phyloP scores from a whole-genome alignment of 2,113 vertebrate species.

The Microtus richardsoni region DNA sequence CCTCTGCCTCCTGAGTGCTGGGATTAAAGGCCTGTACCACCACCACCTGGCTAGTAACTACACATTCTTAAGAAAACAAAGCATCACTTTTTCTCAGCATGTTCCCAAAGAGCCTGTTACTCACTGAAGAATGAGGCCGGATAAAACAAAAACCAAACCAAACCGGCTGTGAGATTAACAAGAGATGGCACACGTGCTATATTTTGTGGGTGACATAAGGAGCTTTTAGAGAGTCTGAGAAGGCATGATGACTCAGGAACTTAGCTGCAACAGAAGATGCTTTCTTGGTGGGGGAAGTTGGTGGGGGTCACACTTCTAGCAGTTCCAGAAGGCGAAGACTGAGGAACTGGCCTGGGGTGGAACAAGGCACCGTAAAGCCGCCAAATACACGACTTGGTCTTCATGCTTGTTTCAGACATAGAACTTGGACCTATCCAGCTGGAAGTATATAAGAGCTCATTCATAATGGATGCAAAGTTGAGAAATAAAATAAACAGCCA shows the following conservation, averaged over 20 bases:
- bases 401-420: slow-evolving; percentile 21
- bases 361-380: neutral
- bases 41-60: neutral
- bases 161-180: neutral
- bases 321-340: neutral
- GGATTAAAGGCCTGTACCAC: neutral
- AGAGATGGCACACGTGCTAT: neutral
- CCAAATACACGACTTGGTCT: slow-evolving; percentile 22
- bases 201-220: neutral
- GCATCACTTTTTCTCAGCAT: neutral
- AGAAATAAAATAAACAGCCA: slow-evolving; percentile 41
- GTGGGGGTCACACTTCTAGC: neutral
- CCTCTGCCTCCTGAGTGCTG: neutral
- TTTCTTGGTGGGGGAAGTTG: neutral
- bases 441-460: slow-evolving; percentile 21
- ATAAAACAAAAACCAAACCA: neutral
- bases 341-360: neutral
- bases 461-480: slow-evolving; percentile 63
- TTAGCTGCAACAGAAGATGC: neutral
- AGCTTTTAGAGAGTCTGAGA: neutral
- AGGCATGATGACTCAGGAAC: neutral
- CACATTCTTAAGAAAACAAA: slow-evolving; percentile 1
- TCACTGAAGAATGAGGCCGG: neutral
- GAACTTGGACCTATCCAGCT: slow-evolving; percentile 41
- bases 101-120: neutral